Evolutionary conservation across 2,888 invertebrate genomes (phyloP).

Genomic region (Hylaea fasciaria): DNA sequence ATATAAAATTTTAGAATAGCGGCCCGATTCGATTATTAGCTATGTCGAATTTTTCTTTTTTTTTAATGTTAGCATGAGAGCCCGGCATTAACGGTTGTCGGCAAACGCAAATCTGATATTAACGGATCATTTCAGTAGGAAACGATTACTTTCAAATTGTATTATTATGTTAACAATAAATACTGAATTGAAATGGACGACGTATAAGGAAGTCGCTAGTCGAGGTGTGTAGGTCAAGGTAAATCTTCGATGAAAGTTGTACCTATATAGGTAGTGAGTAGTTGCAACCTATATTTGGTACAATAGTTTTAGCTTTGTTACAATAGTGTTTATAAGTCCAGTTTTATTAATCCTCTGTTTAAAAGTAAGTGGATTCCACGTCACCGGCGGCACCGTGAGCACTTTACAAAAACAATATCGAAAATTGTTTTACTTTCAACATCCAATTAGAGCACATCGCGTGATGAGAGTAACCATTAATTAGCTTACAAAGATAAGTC

Average conservation of each 20-base stretch:
- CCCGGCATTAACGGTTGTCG: slow-evolving; percentile 56
- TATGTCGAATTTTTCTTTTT: slow-evolving; percentile 53
- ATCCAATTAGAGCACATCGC: slow-evolving; percentile 73
- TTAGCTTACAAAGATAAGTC: slow-evolving; percentile 80
- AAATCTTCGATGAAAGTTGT: not conserved
- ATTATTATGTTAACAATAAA: slow-evolving; percentile 44
- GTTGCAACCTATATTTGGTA: too few relatives aligned
- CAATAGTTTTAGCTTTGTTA: too few relatives aligned
- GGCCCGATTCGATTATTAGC: slow-evolving; percentile 56
- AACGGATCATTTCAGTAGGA: slow-evolving; percentile 66
- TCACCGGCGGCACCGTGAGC: not conserved
- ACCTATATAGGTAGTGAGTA: too few relatives aligned
- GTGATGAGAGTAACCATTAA: slow-evolving; percentile 76
- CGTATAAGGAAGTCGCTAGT: slow-evolving; percentile 9
- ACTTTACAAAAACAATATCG: slow-evolving; percentile 55
- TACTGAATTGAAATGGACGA: slow-evolving; percentile 34
- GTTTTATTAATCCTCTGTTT: too few relatives aligned
- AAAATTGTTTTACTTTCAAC: slow-evolving; percentile 60
- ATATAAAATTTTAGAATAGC: slow-evolving; percentile 63
- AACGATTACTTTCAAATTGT: slow-evolving; percentile 52
- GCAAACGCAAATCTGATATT: slow-evolving; percentile 75
- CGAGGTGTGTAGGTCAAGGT: slow-evolving; percentile 2
- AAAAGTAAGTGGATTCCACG: too few relatives aligned
- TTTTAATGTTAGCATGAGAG: slow-evolving; percentile 61
- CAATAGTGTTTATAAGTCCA: too few relatives aligned